phyloP scores from a whole-genome alignment of 2,113 vertebrate genomes.

The Origma solitaria region DNA sequence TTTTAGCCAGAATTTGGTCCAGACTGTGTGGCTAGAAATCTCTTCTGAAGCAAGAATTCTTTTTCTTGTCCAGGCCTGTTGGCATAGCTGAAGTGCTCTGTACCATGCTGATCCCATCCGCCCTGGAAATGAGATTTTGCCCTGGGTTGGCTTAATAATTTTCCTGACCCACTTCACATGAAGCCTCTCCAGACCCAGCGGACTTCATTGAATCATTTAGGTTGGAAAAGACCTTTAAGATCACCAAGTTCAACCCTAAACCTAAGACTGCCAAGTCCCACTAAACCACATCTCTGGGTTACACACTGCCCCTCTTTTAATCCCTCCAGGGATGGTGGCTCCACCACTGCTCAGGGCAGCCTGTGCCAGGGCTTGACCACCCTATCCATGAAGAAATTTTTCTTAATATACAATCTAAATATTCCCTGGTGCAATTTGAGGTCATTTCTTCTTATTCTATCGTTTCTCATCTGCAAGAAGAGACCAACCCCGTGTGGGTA shows the following conservation, averaged over 20 bases:
- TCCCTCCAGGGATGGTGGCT: background rate
- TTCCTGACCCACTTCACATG: background rate
- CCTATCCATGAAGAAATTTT: background rate
- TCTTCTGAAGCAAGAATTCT: background rate
- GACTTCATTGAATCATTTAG: background rate
- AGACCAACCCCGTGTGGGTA: too few species aligned
- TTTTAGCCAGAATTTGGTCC: background rate
- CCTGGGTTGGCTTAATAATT: background rate
- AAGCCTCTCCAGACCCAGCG: background rate
- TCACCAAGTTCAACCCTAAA: background rate
- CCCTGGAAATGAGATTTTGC: background rate
- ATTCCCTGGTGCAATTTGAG: background rate
- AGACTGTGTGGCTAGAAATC: background rate
- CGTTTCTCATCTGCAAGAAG: background rate
- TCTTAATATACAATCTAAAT: background rate
- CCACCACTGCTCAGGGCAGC: background rate
- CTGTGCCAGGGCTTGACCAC: background rate
- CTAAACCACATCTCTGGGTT: background rate
- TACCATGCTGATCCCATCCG: background rate
- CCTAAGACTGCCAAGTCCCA: background rate
- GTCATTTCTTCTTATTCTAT: background rate
- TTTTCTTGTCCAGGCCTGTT: background rate
- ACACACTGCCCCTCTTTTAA: background rate
- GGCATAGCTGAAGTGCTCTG: background rate
- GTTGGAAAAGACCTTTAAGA: background rate